A percentile compares a stretch with the other conserved stretches of the same genome.
These are phyloP conservation scores for Emydoidea blandingii DNA, from an alignment of 2,797 vertebrate genomes.

Conservation along the genomic window DNA sequence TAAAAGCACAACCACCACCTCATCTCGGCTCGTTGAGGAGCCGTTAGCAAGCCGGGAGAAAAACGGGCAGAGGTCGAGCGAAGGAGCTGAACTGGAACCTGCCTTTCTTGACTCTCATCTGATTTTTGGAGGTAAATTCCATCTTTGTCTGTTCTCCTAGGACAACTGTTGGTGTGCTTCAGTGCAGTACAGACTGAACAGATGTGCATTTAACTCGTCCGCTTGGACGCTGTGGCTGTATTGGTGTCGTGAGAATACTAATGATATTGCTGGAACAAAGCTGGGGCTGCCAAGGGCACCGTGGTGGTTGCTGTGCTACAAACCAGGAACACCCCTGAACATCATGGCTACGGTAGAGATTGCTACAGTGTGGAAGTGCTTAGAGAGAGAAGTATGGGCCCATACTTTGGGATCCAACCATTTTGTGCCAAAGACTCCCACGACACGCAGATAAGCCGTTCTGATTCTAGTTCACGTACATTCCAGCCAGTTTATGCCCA, in stretches of 20 bases:
- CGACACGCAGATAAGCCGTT: background rate
- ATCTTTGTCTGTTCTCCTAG: background rate
- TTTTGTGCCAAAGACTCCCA: background rate
- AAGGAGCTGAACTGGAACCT: background rate
- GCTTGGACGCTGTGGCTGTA: background rate
- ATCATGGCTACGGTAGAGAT: background rate
- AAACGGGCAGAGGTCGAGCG: background rate
- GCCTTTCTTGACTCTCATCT: background rate
- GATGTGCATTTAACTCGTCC: background rate
- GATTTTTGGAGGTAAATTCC: conserved; percentile 60
- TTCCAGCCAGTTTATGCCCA: background rate
- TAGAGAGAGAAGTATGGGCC: background rate
- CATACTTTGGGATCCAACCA: background rate
- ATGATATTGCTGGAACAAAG: background rate
- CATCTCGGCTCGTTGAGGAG: background rate
- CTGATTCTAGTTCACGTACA: background rate
- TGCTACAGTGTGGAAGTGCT: background rate
- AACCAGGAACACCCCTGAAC: background rate
- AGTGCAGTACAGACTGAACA: background rate
- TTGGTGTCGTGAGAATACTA: background rate
- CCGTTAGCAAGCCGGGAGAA: background rate
- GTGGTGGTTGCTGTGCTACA: background rate
- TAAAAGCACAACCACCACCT: background rate
- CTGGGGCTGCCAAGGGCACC: background rate
- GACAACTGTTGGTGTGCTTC: background rate